Evolutionary conservation across 2,797 vertebrate genomes (phyloP), one percentile per base, ranked within the genome.

Genomic region (Pelodytes ibericus): DNA sequence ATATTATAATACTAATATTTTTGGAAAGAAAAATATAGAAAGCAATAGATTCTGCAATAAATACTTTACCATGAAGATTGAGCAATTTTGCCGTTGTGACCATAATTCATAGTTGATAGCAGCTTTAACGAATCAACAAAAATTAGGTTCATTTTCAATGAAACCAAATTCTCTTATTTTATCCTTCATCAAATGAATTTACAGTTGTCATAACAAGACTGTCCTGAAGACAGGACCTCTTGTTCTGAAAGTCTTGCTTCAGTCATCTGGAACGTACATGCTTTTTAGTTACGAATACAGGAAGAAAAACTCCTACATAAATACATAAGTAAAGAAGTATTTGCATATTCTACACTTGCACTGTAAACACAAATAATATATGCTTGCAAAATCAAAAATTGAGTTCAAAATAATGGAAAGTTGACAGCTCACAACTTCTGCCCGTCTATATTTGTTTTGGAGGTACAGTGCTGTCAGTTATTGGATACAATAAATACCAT

Each of bases 141-240:
- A 24, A 25, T 77, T 8, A 4, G 27, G 47, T 65, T 77, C 51
- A 71, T 71, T 78, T 72, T 31, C 31, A 71, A 27, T 77, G 36
- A 67, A 61, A 61, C 27, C 25, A 47, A 60, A 44, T 36, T 64
- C 25, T 47, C 11, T 65, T 59, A 63, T 66, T 72, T 65, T 72
- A 25, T 71, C 62, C 27, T 69, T 30, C 60, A n/a, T 49, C 24
- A 79, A 71, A 84, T 80, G 36, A 83, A 84, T 82, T 77, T 39
- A 61, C 75, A 86, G 63, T 81, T 88, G 82, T 88, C 88, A 90
- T 85, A 88, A 87, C 74, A 87, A 85, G 80, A 83, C 77, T 79
- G 68, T 80, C 63, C 74, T 56, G 59, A 82, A 86, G 89, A 85
- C 82, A 84, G 81, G 86, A 81, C 70, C 64, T 87, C 83, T 89